A percentile compares a stretch with the other conserved stretches of the same genome.
Conservation (phyloP, 2,113 vertebrate genomes). For the Tretioscincus oriximinensis region DNA sequence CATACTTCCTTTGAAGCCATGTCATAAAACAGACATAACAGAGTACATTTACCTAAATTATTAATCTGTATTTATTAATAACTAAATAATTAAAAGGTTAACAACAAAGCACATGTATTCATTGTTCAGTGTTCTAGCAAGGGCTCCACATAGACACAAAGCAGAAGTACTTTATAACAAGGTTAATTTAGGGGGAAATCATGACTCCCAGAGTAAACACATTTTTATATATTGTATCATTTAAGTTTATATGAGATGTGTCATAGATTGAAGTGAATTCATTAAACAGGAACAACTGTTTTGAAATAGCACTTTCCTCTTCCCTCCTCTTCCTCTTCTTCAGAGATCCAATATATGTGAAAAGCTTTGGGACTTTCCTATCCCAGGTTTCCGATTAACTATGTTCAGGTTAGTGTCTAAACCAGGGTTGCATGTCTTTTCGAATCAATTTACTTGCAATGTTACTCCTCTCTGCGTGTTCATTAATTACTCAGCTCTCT, state of each 20-base stretch:
- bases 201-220: not conserved
- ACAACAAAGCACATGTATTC: not conserved
- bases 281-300: not conserved
- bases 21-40: not conserved
- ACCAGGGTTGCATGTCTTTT: no score
- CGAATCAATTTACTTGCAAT: not conserved
- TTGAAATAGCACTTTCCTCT: not conserved
- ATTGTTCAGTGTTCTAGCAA: not conserved
- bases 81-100: conserved; percentile 1
- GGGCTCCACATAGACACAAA: not conserved
- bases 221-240: not conserved
- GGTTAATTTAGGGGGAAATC: not conserved
- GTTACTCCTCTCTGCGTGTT: not conserved
- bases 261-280: no score
- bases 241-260: not conserved
- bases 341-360: not conserved
- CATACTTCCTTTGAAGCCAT: not conserved
- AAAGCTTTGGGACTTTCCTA: not conserved
- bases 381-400: not conserved
- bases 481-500: not conserved
- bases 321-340: not conserved
- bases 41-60: conserved; percentile 3
- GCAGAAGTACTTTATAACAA: not conserved
- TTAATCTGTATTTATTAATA: not conserved
- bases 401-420: not conserved